Percentiles rank a stretch among this genome's conserved stretches.
Evolutionary conservation across 2,888 invertebrate species (phyloP).

Genomic region (Hydropsyche betteni): DNA sequence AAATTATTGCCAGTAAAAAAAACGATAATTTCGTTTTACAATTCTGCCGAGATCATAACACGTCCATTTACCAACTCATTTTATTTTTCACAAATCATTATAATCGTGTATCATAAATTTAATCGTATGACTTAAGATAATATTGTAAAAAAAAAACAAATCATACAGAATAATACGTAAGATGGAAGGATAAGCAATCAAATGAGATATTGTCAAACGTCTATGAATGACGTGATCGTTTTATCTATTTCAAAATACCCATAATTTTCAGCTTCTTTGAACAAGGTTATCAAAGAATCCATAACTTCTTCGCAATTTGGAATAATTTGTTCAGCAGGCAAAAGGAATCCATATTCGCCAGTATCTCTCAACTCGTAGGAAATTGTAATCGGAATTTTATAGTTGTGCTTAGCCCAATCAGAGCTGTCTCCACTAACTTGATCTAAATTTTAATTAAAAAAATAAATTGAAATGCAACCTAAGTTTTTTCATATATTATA

Average conservation of each 20-base stretch:
- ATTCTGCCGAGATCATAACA: neutral
- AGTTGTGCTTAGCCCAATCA: conserved; percentile 59
- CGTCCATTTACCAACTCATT: neutral
- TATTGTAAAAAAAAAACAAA: too few species aligned
- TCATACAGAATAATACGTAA: too few species aligned
- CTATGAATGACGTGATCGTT: too few species aligned
- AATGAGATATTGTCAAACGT: too few species aligned
- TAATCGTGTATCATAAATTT: neutral
- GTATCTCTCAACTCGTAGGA: conserved; percentile 69
- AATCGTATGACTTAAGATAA: neutral
- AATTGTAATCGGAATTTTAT: conserved; percentile 58
- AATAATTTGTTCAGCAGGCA: conserved; percentile 72
- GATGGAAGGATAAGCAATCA: too few species aligned
- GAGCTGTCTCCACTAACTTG: conserved; percentile 56
- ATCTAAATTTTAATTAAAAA: conserved; percentile 52
- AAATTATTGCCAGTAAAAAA: too few species aligned
- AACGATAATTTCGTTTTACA: too few species aligned
- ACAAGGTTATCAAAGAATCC: conserved; percentile 64
- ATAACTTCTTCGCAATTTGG: conserved; percentile 69
- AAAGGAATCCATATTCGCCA: conserved; percentile 73
- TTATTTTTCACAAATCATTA: neutral
- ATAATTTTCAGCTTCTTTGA: conserved; percentile 57
- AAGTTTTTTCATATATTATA: neutral
- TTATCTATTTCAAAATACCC: conserved; percentile 56
- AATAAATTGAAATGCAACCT: neutral